Base-by-base conservation (phyloP, 2,797 vertebrate species). In the Crocodylus rhombifer region DNA sequence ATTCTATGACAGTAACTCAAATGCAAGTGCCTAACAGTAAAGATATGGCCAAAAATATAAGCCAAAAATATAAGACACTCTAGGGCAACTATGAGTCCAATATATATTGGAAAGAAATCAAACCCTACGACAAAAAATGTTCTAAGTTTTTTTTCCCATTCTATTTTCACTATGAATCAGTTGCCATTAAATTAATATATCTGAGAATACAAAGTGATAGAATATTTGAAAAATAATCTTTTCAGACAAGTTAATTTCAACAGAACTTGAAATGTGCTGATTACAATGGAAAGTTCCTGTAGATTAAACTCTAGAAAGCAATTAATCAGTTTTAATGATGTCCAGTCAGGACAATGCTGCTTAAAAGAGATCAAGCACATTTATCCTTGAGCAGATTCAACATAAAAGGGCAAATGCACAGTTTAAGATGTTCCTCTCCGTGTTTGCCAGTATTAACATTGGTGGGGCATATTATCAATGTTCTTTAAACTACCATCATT, bases 181-280 rank as follows among this genome's bases (percentile, higher is more conserved):
- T 18, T 84, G 20, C n/a, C 80, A 25, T 51, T 73, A 73, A 36
- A 69, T 36, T 10, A 73, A 62, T 62, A 16, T 80, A 75, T 89
- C 92, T 87, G 75, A 90, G 84, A 12, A 82, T 0, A 4, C 79
- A 86, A 87, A 80, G 15, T 36, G 56, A 58, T 78, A 2, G 1
- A 79, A 91, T 79, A 42, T 88, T 79, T 58, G 36, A 56, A 91
- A 95, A 89, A 56, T 91, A 10, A 36, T 91, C 26, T 62, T 84
- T 71, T 93, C 80, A 87, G 67, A 85, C 15, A 67, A 75, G 28
- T 90, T 91, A 63, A 88, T 94, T 95, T 92, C 85, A 96, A 80
- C 61, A 78, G 91, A 90, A 92, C 60, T 25, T 86, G 76, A 83
- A 83, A 93, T 91, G 75, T 88, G 86, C 77, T 95, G 87, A 95